phyloP scores from a whole-genome alignment of 2,113 vertebrate genomes.

The Myiozetetes cayanensis region DNA sequence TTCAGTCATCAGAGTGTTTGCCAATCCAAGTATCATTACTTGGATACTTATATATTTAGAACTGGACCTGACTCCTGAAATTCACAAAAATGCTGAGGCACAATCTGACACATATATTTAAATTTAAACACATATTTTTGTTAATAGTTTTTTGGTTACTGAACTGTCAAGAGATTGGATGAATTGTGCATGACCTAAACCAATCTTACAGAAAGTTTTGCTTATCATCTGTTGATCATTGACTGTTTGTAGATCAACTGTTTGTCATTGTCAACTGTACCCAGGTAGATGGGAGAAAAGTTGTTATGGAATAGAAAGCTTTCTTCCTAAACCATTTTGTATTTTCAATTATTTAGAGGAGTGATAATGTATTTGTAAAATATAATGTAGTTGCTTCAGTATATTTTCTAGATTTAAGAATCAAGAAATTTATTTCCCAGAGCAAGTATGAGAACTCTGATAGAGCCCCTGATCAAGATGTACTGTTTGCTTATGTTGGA shows the following conservation, averaged over 20 bases:
- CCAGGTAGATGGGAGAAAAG: background rate
- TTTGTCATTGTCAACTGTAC: background rate
- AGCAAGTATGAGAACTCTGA: background rate
- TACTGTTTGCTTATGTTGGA: background rate
- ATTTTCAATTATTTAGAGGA: background rate
- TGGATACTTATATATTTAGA: background rate
- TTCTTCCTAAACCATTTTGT: background rate
- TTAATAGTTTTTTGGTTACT: background rate
- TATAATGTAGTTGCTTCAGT: background rate
- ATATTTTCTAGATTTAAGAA: background rate
- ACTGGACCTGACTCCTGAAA: background rate
- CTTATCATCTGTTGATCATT: background rate
- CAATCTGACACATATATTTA: background rate
- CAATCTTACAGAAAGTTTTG: background rate
- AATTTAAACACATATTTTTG: background rate
- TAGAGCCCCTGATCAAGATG: background rate
- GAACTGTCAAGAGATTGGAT: background rate
- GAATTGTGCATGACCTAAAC: background rate
- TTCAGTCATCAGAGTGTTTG: background rate
- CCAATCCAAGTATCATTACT: background rate
- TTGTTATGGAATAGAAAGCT: background rate
- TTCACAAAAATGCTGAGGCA: background rate
- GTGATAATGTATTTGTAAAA: background rate
- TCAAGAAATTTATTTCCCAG: background rate
- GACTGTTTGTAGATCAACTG: background rate